Conservation (phyloP, 1,140 invertebrate genomes). For the Nebria ingens region DNA sequence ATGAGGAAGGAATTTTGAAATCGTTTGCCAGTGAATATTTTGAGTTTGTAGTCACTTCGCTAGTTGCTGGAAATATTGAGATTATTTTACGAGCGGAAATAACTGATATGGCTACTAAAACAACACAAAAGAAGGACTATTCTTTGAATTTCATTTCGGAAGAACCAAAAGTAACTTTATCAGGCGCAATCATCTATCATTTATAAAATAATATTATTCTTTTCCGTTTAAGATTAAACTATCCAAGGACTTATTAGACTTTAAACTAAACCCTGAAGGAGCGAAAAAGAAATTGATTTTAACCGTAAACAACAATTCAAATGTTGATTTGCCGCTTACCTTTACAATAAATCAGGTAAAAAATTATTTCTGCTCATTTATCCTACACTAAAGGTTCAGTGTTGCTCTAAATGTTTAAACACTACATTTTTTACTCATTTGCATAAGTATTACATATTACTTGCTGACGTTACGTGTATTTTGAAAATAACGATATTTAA, state of each 20-base stretch:
- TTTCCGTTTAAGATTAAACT: background rate
- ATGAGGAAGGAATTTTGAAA: background rate
- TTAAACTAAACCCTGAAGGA: background rate
- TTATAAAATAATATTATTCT: no score
- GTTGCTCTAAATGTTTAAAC: no score
- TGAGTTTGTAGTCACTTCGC: background rate
- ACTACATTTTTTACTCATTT: no score
- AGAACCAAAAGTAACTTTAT: background rate
- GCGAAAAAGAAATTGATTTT: background rate
- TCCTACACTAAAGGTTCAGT: no score
- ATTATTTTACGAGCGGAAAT: background rate
- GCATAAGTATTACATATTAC: no score
- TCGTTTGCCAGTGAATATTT: background rate
- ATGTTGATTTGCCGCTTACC: background rate
- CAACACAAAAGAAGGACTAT: background rate
- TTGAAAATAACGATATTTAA: no score
- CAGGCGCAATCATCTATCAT: no score
- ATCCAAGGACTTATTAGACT: background rate
- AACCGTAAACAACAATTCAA: background rate
- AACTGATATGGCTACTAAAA: background rate
- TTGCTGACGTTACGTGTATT: no score
- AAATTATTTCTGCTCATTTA: no score
- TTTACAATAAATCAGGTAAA: background rate
- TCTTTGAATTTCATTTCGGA: background rate
- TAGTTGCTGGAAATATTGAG: background rate